Evolutionary conservation across 2,113 vertebrate genomes (phyloP), one percentile per base, ranked within the genome.

Genomic region (Oriolus oriolus): DNA sequence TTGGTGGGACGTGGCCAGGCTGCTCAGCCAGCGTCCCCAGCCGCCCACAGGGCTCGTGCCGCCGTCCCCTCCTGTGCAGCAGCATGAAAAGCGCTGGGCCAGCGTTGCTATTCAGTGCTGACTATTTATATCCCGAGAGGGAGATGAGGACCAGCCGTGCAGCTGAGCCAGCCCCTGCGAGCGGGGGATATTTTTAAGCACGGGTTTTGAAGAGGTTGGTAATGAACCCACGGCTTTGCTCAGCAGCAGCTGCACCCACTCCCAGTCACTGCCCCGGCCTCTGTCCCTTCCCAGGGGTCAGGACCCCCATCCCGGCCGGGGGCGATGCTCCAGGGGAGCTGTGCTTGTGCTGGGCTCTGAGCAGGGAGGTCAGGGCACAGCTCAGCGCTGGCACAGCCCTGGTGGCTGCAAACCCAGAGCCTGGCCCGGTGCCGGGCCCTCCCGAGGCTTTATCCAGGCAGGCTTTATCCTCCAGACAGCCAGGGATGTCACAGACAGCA

Each of bases 121-220:
- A 26, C 69, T 96, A 95, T 96, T 96, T 96, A 94, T 95, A 94
- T 65, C 84, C 89, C 9, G 3, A 91, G 93, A 93, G 85, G 81
- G 90, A 94, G 94, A 42, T 65, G 88, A 94, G 90, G 84, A 93
- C 50, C 90, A 93, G 94, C 76, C 81, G 3, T 6, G 26, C 95
- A 95, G 96, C 94, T 96, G 96, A 95, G 94, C 92, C 94, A 87
- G 84, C 84, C 90, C 24, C 4, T 52, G 77, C 4, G 0, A 77
- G 45, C 13, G 1, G 54, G 54, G 74, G 92, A 70, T 95, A 96
- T 96, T 94, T 96, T 95, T 95, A 94, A 91, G 82, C 81, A 12
- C 0, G 11, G 41, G 17, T 54, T 91, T 89, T 95, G 94, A 93
- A 95, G 44, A 84, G 93, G 63, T 49, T 84, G 73, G 78, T 91